phyloP scores from a whole-genome alignment of 2,888 invertebrate genomes.

The Tenthredo mesomela region DNA sequence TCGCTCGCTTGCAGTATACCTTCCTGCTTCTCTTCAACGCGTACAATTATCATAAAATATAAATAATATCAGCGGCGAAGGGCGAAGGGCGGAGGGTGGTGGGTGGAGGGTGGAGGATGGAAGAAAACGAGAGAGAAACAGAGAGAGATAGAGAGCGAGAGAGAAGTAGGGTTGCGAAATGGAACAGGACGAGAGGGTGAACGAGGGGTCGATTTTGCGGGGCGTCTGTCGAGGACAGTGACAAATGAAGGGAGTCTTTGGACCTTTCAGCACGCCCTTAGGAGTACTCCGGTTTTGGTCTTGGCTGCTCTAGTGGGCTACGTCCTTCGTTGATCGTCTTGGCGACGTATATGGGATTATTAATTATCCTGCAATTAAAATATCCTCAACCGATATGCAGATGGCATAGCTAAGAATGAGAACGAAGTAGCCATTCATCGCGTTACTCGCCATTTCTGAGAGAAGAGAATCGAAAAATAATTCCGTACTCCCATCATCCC shows the following conservation, averaged over 20 bases:
- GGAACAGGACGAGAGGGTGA: background rate
- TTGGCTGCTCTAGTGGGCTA: background rate
- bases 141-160: constrained; percentile 56
- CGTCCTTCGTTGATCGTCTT: constrained; percentile 52
- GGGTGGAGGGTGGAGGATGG: constrained; percentile 34
- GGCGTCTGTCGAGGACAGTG: constrained; percentile 75
- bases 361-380: constrained; percentile 44
- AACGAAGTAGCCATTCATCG: background rate
- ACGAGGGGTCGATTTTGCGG: constrained; percentile 72
- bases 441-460: background rate
- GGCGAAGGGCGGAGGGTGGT: background rate
- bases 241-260: constrained; percentile 70
- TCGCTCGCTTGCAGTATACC: constrained; percentile 9
- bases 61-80: constrained; percentile 58
- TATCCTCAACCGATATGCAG: constrained; percentile 3
- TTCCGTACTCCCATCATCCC: background rate
- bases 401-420: background rate
- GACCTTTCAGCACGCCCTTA: constrained; percentile 71
- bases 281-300: constrained; percentile 66
- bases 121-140: constrained; percentile 55
- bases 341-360: constrained; percentile 26
- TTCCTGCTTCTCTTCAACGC: constrained; percentile 10
- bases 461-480: background rate
- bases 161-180: constrained; percentile 59
- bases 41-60: constrained; percentile 66